Evolutionary conservation across 2,797 vertebrate genomes (phyloP), one percentile per base, ranked within the genome.

Genomic region (Amazona ochrocephala): DNA sequence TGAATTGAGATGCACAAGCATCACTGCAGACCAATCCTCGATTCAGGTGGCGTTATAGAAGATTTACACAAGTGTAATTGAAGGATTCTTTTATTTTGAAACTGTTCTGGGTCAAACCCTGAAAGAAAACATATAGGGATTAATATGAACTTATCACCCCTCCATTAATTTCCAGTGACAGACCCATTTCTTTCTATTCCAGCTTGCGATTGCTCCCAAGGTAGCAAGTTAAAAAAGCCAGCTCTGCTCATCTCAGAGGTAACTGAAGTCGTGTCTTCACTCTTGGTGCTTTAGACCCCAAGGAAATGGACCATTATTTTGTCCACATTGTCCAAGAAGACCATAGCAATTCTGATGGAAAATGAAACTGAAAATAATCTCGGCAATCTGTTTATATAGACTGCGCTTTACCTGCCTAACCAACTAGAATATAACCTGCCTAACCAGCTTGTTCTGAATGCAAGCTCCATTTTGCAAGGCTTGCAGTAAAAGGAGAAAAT

Each of bases 31-130:
- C 22, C 84, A 80, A 7, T 71, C 39, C 60, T 23, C 76, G 60
- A 47, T 76, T 76, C 76, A 90, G 19, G 41, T 70, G 30, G 18
- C 37, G 48, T 56, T 76, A 51, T 0, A 4, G 60, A 87, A 84
- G 58, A 91, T 84, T 86, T 88, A 84, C 64, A 53, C 44, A 37
- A 47, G 12, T 19, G 30, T 64, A 88, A 88, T 26, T 82, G 60
- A 91, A 93, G 26, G 29, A 70, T 92, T 88, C 29, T 84, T 93
- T 94, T 90, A 56, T 93, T 96, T 76, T 86, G 47, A 90, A 90
- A 88, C 37, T 66, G 39, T 70, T 76, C 76, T 9, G 3, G 70
- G 51, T 82, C 67, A 93, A 93, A 94, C 19, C 29, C 21, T 53
- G 54, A 51, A 84, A 88, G 64, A 94, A 94, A 82, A 62, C 30